These are phyloP conservation scores for Nyctalus aviator DNA, from an alignment of 2,797 vertebrate genomes.

Conservation along the genomic window DNA sequence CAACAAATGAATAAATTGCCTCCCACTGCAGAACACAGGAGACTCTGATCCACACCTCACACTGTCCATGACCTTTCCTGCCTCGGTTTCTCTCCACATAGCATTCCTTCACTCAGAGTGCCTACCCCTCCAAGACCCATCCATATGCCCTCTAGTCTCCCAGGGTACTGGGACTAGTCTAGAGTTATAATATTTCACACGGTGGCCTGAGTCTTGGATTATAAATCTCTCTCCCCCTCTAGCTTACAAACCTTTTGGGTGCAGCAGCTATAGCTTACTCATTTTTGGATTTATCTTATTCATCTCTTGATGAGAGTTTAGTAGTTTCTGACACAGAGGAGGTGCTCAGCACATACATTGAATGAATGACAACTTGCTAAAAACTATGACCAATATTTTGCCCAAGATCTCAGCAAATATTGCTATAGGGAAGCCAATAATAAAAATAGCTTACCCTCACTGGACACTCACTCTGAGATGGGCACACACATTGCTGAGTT, in stretches of 20 bases:
- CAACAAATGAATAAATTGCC: neutral
- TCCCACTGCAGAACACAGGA: neutral
- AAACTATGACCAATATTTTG: neutral
- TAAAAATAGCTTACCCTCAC: neutral
- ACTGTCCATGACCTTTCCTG: neutral
- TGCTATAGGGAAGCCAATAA: neutral
- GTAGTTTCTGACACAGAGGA: neutral
- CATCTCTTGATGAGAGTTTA: neutral
- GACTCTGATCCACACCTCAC: neutral
- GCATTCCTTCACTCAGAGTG: neutral
- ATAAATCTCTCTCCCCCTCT: neutral
- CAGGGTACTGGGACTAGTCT: too few relatives aligned
- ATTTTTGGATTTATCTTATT: neutral
- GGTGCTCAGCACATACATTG: neutral
- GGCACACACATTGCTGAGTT: neutral
- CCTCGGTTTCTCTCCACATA: neutral
- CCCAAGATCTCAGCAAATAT: neutral
- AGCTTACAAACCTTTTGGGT: neutral
- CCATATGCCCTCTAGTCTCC: neutral
- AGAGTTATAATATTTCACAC: neutral
- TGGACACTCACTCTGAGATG: neutral
- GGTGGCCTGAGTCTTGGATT: neutral
- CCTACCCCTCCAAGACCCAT: neutral
- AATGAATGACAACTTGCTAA: neutral
- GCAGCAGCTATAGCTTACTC: neutral